Evolutionary conservation across 2,888 invertebrate genomes (phyloP).

Genomic region (Drymonia ruficornis): DNA sequence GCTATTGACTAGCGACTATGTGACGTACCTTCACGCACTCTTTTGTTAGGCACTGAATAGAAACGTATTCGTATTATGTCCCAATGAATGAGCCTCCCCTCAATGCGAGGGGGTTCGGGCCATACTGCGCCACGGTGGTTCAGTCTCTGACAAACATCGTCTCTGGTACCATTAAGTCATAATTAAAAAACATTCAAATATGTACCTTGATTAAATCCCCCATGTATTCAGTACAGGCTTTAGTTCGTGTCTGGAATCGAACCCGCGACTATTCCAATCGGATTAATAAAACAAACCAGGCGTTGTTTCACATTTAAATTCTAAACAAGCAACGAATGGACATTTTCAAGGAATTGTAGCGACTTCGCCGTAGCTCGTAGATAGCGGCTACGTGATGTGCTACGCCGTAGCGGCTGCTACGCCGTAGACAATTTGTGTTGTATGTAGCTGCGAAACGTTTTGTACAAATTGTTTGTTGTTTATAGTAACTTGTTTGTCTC

Average conservation of each 20-base stretch:
- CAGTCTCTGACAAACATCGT: not conserved
- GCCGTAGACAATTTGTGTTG: not conserved
- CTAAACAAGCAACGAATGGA: not conserved
- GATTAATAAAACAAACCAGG: too few relatives aligned
- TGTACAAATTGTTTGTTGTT: too few relatives aligned
- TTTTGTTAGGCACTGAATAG: not conserved
- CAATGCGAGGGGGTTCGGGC: not conserved
- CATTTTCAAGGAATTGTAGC: constrained; percentile 1
- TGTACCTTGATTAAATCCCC: too few relatives aligned
- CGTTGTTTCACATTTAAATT: not conserved
- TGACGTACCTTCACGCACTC: not conserved
- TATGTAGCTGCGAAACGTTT: not conserved
- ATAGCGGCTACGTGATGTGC: not conserved
- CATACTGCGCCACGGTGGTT: not conserved
- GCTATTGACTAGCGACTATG: not conserved
- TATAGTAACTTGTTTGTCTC: too few relatives aligned
- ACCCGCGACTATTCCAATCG: too few relatives aligned
- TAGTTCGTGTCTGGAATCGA: too few relatives aligned
- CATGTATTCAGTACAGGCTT: too few relatives aligned
- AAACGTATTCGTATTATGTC: not conserved
- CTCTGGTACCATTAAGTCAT: too few relatives aligned
- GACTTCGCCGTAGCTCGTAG: not conserved
- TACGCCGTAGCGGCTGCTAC: not conserved
- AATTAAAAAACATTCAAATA: too few relatives aligned
- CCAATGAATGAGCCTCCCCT: not conserved